Base-by-base conservation (phyloP, 2,888 invertebrate species). In the Elysia crispata region DNA sequence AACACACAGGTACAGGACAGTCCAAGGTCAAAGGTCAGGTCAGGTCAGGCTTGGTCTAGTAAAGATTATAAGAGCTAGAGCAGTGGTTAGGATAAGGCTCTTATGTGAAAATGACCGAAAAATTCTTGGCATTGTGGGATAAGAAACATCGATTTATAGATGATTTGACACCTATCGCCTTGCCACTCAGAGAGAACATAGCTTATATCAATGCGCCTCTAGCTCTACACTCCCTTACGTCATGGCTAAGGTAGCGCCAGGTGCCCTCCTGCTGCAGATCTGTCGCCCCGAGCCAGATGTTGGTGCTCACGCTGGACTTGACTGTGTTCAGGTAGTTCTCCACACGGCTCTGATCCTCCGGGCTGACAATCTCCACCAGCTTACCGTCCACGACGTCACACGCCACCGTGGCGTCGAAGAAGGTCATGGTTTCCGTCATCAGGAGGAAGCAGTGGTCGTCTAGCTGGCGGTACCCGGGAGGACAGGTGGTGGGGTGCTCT, bases 361-460 rank as follows among this genome's bases (percentile, higher is more conserved):
- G 18, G 13, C 30, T 30, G 8, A n/a, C 28, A 25, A 75, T n/a
- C 30, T 75, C 75, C 28, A 60, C 8, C 31, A 75, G 15, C 30
- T 75, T 60, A 8, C 75, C 75, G 33, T 75, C 75, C 18, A 75
- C 60, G 31, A 54, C 62, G 62, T 75, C 75, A 75, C 75, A 75
- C 1, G 75, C 75, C 11, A 30, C 30, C 30, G 30, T 54, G 20
- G 75, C 75, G 6, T 75, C 75, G 60, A 57, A 75, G 75, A 75
- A 62, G 11, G 28, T 30, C 31, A 60, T 18, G 33, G 31, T n/a
- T 33, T 33, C 33, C 6, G 8, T n/a, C 15, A 70, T 15, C 18
- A 70, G 31, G 31, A 31, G 28, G 70, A 70, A 70, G n/a, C 70
- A 70, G n/a, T n/a, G 20, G 31, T 41, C 20, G 70, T 70, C 70